Conservation (phyloP, 2,113 vertebrate species). For the Oryzias melastigma region DNA sequence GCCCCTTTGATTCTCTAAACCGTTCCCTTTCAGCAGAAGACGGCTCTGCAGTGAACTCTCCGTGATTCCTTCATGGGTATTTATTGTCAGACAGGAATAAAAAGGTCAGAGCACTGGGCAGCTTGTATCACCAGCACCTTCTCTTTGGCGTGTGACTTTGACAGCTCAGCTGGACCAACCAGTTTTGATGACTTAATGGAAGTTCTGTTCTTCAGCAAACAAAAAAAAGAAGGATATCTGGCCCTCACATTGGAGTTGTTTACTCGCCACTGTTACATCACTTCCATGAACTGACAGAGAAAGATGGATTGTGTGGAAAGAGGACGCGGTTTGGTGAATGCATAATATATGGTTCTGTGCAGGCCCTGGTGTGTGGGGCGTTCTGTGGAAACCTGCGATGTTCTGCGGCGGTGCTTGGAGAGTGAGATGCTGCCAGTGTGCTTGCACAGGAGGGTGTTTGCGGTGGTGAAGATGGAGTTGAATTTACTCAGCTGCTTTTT, state of each 20-base stretch:
- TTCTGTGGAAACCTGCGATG: background rate
- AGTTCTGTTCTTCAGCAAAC: constrained; percentile 24
- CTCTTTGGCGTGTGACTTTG: constrained; percentile 34
- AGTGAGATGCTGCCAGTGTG: background rate
- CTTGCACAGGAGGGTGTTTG: background rate
- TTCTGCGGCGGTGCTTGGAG: background rate
- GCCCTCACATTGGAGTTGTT: constrained; percentile 35
- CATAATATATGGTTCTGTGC: constrained; percentile 24
- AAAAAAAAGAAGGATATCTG: constrained; percentile 27
- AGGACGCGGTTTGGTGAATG: constrained; percentile 48
- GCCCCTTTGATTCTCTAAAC: background rate
- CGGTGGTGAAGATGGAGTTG: no score
- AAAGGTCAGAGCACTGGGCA: constrained; percentile 32
- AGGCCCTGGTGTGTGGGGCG: constrained; percentile 1
- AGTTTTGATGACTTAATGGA: constrained; percentile 57
- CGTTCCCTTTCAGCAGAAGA: constrained; percentile 14
- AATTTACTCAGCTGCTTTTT: no score
- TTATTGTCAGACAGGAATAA: constrained; percentile 25
- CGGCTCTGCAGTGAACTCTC: constrained; percentile 42
- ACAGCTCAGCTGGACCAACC: background rate
- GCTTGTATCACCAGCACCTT: constrained; percentile 9
- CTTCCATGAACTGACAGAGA: constrained; percentile 45
- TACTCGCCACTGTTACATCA: constrained; percentile 60
- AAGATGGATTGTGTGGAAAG: constrained; percentile 55
- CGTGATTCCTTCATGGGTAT: constrained; percentile 39